phyloP scores from a whole-genome alignment of 1,140 invertebrate species.

The Pseudoatta argentina region DNA sequence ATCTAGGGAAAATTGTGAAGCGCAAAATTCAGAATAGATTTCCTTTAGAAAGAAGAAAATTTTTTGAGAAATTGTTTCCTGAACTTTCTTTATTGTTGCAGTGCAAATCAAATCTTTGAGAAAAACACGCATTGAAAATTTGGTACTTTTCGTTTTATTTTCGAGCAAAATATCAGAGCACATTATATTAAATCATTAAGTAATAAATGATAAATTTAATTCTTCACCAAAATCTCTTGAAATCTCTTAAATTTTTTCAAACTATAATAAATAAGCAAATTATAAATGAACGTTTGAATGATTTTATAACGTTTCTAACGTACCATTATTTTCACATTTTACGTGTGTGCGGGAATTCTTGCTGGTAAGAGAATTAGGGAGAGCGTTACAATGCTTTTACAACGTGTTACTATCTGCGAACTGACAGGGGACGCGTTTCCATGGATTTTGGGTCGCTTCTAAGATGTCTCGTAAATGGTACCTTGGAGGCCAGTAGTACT shows the following conservation, averaged over 20 bases:
- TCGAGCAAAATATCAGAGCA: background rate
- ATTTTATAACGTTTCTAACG: background rate
- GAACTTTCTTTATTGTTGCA: conserved; percentile 5
- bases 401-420: conserved; percentile 61
- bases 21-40: conserved; percentile 18
- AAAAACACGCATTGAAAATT: background rate
- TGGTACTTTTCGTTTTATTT: background rate
- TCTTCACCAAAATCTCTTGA: too few species aligned
- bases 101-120: conserved; percentile 29
- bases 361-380: conserved; percentile 28
- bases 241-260: background rate
- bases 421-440: conserved; percentile 65
- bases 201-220: conserved; percentile 11
- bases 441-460: conserved; percentile 66
- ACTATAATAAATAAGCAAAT: background rate
- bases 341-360: background rate
- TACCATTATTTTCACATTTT: background rate
- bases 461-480: conserved; percentile 62
- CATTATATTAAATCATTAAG: conserved; percentile 10
- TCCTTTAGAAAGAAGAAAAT: conserved; percentile 31
- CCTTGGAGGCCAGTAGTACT: conserved; percentile 64
- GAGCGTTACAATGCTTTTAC: conserved; percentile 50
- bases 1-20: conserved; percentile 23
- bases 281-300: background rate
- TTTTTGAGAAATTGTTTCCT: conserved; percentile 39